Base-by-base conservation (phyloP, 2,888 invertebrate genomes). In the Teinopalpus imperialis region DNA sequence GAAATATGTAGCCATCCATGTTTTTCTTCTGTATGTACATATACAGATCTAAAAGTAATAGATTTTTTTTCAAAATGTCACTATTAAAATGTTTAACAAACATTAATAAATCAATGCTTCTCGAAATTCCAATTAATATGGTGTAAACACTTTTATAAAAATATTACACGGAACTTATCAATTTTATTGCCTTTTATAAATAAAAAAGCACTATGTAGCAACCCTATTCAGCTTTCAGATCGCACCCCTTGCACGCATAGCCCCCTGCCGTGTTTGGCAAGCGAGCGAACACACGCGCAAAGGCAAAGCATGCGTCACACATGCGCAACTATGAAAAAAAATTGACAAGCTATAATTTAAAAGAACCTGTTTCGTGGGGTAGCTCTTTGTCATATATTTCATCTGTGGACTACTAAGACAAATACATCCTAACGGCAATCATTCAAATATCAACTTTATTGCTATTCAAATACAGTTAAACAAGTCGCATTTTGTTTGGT, bases 271-370 rank as follows among this genome's bases (percentile, higher is more conserved):
- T 55, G 77, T 69, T 74, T 69, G 72, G 71, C 80, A 75, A 79
- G 81, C 74, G 76, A 52, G 63, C 64, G 58, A 69, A 61, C 68
- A 57, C 57, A 59, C 48, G 53, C 50, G 51, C 43, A 61, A 49
- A 59, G 45, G 48, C 9, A 42, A 34, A 46, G 41, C 24, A 16
- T 27, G 26, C 49, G 48, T 43, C 50, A 46, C 41, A 54, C 42
- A 44, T 37, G 39, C 40, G 37, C 45, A 43, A 51, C 47, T 53
- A 52, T 54, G 39, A 31, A 59, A 56, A 67, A 60, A 68, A 72
- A 74, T 69, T 75, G 76, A 79, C 81, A 78, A 67, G 66, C 64
- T 68, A 81, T 86, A 86, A 86, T 86, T 82, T 75, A 74, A 79
- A 77, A 68, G 61, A 79, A 86, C 86, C 86, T 85, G 85, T 76